Base-by-base conservation (phyloP, 2,888 invertebrate species). In the Papilio protenor region DNA sequence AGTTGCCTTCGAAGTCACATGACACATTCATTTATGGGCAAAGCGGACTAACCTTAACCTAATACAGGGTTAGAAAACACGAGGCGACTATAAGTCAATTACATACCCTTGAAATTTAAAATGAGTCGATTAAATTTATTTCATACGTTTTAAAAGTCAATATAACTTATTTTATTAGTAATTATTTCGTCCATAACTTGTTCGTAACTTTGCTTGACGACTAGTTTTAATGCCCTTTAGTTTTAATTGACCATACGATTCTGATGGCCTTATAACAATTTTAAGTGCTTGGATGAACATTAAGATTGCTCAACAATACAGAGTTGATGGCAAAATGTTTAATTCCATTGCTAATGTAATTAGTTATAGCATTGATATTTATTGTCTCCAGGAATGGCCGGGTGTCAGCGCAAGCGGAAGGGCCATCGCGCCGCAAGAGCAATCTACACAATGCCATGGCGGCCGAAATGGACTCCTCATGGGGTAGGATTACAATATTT, bases 351-450 rank as follows among this genome's bases (percentile, higher is more conserved):
- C 40, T 40, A 40, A 40, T 40, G 40, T 40, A 40, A 40, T 40
- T 40, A 1, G 40, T 40, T 40, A 40, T 40, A 40, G 8, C 40
- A 40, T 40, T 40, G 40, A 40, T 40, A 40, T 40, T 40, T 40
- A 40, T 40, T 40, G 40, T 40, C 40, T 59, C 80, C 87, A 95
- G 95, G 92, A 94, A 94, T 93, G 94, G 94, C 81, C 90, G 92
- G 79, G 84, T 92, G 77, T 94, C 95, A 82, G 89, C 95, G 73
- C 96, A 96, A 87, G 95, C 96, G 81, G 94, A 94, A 83, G 97
- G 97, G 78, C 97, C 97, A 23, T 96, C 96, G 78, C 94, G 97
- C 84, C 96, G 96, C 82, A 97, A 97, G 87, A 97, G 97, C 88
- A 97, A 97, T 85, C 92, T 97, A 76, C 96, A 97, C 87, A 96